Conservation (phyloP, 1,140 invertebrate species). For the Metopolophium dirhodum region DNA sequence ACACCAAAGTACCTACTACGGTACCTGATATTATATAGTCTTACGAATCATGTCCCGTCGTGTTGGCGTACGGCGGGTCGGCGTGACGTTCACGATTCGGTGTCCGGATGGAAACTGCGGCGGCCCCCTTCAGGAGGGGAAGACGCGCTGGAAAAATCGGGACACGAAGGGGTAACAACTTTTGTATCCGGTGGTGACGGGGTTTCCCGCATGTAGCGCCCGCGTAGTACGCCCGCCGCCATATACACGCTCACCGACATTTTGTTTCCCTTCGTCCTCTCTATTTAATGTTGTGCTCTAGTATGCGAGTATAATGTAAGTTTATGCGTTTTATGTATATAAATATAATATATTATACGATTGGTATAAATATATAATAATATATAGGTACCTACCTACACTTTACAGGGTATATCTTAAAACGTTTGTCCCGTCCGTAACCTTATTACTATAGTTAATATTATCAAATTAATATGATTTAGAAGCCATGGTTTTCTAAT, state of each 20-base stretch:
- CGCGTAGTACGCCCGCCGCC: constrained; percentile 23
- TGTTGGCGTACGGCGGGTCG: not conserved
- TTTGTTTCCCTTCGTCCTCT: constrained; percentile 23
- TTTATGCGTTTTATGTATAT: not conserved
- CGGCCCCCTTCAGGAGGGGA: not conserved
- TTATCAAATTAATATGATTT: not conserved
- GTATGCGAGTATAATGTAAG: not conserved
- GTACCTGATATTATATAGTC: constrained; percentile 23
- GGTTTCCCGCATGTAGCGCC: constrained; percentile 36
- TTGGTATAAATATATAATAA: no score
- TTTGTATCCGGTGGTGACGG: constrained; percentile 46
- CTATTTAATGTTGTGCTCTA: not conserved
- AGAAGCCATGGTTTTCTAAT: not conserved
- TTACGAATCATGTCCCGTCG: constrained; percentile 40
- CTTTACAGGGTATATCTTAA: not conserved
- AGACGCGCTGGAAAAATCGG: constrained; percentile 19
- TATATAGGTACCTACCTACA: not conserved
- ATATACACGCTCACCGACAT: not conserved
- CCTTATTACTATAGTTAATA: not conserved
- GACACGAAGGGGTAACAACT: constrained; percentile 43
- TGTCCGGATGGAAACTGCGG: constrained; percentile 16
- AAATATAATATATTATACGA: not conserved
- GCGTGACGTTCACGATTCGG: constrained; percentile 24
- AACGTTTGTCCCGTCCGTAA: not conserved
- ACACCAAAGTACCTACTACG: not conserved